phyloP scores from a whole-genome alignment of 1,140 invertebrate species.

The Drosophila rufa region DNA sequence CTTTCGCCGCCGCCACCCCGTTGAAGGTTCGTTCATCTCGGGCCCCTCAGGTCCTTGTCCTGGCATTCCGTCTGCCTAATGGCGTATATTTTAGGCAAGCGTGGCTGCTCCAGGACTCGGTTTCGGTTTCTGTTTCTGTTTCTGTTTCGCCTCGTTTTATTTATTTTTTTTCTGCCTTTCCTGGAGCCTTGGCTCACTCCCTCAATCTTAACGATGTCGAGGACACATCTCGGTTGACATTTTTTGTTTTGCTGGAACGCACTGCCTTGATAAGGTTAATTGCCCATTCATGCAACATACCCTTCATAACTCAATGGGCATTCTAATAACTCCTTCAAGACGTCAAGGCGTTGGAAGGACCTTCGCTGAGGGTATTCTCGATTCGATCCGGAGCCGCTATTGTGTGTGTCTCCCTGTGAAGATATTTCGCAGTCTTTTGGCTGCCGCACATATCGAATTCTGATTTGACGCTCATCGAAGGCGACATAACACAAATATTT shows the following conservation, averaged over 20 bases:
- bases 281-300: conserved; percentile 60
- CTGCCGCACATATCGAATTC: conserved; percentile 61
- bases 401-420: conserved; percentile 10
- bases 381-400: conserved; percentile 25
- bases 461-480: conserved; percentile 62
- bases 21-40: conserved; percentile 15
- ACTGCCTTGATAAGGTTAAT: conserved; percentile 73
- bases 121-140: conserved; percentile 48
- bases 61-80: conserved; percentile 78
- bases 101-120: conserved; percentile 40
- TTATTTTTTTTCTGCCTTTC: conserved; percentile 23
- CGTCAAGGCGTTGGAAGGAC: background rate
- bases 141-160: conserved; percentile 44
- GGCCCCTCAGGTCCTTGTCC: conserved; percentile 22
- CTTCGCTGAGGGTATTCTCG: conserved; percentile 13
- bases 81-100: conserved; percentile 71
- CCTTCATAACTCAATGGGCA: conserved; percentile 39
- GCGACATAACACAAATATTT: conserved; percentile 59
- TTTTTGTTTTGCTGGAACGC: conserved; percentile 39
- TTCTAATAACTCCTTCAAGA: conserved; percentile 22
- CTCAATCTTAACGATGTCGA: conserved; percentile 30
- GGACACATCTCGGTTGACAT: conserved; percentile 29
- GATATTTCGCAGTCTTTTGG: conserved; percentile 49
- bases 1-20: conserved; percentile 61
- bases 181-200: conserved; percentile 2